phyloP scores from a whole-genome alignment of 2,888 invertebrate genomes.

The Acholoe squamosa region DNA sequence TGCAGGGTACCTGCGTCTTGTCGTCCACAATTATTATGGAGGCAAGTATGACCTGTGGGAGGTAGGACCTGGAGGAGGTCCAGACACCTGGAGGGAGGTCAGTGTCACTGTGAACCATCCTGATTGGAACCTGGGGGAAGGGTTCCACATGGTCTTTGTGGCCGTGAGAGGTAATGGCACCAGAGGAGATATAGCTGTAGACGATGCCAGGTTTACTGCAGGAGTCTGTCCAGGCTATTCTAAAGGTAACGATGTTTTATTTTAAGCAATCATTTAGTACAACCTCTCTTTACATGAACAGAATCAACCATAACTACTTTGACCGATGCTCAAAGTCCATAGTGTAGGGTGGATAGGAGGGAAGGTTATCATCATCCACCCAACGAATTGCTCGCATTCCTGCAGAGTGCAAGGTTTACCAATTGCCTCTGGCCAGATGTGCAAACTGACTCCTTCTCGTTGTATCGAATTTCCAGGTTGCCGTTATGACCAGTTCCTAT shows the following conservation, averaged over 20 bases:
- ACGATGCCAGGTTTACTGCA: neutral
- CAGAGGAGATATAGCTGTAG: constrained; percentile 11
- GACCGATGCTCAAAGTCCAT: too few species aligned
- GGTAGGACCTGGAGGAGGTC: neutral
- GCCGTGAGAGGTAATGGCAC: constrained; percentile 22
- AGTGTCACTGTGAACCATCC: constrained; percentile 17
- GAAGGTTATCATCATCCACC: too few species aligned
- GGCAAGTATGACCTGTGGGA: neutral
- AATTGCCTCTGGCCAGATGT: too few species aligned
- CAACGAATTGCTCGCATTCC: too few species aligned
- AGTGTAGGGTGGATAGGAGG: too few species aligned
- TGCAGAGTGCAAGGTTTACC: too few species aligned
- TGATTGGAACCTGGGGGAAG: neutral
- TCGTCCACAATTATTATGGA: neutral
- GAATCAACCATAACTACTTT: too few species aligned
- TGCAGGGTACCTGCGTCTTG: neutral
- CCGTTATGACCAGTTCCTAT: constrained; percentile 8
- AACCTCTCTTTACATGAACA: too few species aligned
- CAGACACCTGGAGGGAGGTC: neutral
- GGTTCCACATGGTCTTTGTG: neutral
- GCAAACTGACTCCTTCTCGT: too few species aligned
- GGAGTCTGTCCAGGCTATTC: neutral
- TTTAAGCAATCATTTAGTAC: too few species aligned
- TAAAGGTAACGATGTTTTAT: neutral
- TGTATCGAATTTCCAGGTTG: too few species aligned